Evolutionary conservation across 1,140 invertebrate species (phyloP).

Genomic region (Meloidogyne hapla): DNA sequence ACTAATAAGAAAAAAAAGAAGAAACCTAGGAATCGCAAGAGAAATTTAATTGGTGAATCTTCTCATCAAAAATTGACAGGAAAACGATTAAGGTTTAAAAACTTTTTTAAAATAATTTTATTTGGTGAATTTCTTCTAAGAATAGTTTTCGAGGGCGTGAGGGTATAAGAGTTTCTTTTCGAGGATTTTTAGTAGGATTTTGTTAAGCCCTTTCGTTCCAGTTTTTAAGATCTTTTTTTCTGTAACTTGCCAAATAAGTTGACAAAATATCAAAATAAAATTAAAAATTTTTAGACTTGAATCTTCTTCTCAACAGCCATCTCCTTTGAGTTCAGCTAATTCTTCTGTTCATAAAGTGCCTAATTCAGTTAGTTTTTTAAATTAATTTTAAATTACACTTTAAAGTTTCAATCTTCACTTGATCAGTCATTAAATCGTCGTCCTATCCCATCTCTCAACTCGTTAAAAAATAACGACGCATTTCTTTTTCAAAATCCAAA

Average conservation of each 20-base stretch:
- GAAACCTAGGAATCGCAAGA: not conserved
- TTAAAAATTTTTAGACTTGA: not conserved
- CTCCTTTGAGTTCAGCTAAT: not conserved
- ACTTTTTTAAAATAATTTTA: not conserved
- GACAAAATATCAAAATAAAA: too few species aligned
- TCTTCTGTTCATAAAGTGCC: not conserved
- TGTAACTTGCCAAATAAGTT: too few species aligned
- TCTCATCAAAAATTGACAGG: constrained; percentile 1
- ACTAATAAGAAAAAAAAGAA: not conserved
- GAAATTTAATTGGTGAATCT: not conserved
- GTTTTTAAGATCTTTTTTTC: too few species aligned
- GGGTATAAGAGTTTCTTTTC: too few species aligned
- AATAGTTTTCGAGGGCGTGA: too few species aligned
- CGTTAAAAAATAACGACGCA: too few species aligned
- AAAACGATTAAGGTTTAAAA: not conserved
- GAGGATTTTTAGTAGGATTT: too few species aligned
- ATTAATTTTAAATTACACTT: too few species aligned
- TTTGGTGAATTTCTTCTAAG: too few species aligned
- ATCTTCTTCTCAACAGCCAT: not conserved
- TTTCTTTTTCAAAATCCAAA: not conserved
- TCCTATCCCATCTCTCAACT: not conserved
- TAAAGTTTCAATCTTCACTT: not conserved
- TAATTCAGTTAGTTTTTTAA: not conserved
- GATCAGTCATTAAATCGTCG: not conserved
- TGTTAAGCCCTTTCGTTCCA: too few species aligned